Evolutionary conservation across 2,113 vertebrate genomes (phyloP), one percentile per base, ranked within the genome.

Genomic region (Cyprinodon tularosa): DNA sequence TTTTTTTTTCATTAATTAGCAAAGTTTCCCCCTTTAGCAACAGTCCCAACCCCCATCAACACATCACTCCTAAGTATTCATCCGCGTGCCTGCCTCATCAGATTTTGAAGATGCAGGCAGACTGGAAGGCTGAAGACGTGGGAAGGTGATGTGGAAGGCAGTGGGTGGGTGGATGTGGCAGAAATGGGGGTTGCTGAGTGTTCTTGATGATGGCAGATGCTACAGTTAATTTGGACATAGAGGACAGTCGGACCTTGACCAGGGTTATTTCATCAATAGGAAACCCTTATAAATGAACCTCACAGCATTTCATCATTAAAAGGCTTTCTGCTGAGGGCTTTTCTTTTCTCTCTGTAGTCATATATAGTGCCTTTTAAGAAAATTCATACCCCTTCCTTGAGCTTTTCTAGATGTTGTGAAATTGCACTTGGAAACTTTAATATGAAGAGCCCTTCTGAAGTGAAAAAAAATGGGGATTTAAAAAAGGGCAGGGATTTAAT

Each of bases 41-140:
- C 80, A 78, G 50, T 76, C 66, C 78, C 50, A n/a, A 15, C n/a
- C 50, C 50, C 17, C 50, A 57, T 80, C 82, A 73, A 78, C 66
- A 62, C 66, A 81, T 50, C 53, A 50, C 78, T 84, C 78, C 72
- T 77, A 76, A 76, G 78, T 81, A 83, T 86, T 81, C 62, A 53
- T 79, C 80, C 2, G 48, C 57, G 20, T 80, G 76, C 81, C 85
- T 90, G 85, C 85, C 85, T 89, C 86, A 74, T 91, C 88, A 88
- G 68, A 84, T 88, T 90, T 84, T 63, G 48, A 69, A 77, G 75
- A 86, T 82, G 70, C 47, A 70, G 77, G 82, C 72, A 89, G 85
- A 91, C 77, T 74, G 71, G 53, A 66, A 86, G 88, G 79, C 68
- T 77, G 64, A 64, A 74, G 80, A 86, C 77, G 86, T 81, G 74